Evolutionary conservation across 2,113 vertebrate genomes (phyloP), one percentile per base, ranked within the genome.

Genomic region (Lamprologus lemairii): DNA sequence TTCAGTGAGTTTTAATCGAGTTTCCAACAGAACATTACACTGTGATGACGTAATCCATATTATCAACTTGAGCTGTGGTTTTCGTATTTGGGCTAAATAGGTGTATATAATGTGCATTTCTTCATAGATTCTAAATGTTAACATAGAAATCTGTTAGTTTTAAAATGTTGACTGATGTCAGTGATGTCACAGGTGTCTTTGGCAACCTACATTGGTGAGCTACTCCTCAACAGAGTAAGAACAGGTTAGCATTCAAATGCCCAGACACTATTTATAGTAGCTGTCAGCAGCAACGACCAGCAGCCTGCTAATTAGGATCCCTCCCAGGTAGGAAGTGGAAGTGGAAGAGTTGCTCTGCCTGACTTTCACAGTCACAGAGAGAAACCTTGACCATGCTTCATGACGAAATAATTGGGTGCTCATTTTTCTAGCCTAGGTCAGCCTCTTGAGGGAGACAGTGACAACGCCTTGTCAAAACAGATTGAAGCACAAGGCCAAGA

Each of bases 231-330:
- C 35, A 68, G 10, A 84, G 89, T 86, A 91, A 91, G 82, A 94
- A 91, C 84, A 94, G 91, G 90, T 94, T 90, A 91, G 71, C 35
- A 54, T 92, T 90, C 37, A 88, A 89, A 94, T 87, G 71, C 42
- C 60, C 80, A 5, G 6, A 49, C 60, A 37, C 94, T 95, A 95
- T 96, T 95, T 92, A 94, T 96, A 96, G 95, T 33, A 45, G 75
- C 92, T 94, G 92, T 95, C 95, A 95, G 90, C 91, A 83, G 78
- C 87, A 85, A 87, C 55, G 68, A 89, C 84, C 83, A 16, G 7
- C 84, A 16, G 88, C 81, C 86, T 80, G 85, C 81, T 95, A 95
- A 96, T 95, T 93, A 85, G 91, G 19, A 90, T 88, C 88, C 86
- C 85, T 93, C 88, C 45, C 91, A 96, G 95, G 95, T 94, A 95